Percentiles rank a stretch among this genome's conserved stretches.
These are phyloP conservation scores for Erinaceus europaeus DNA, from an alignment of 2,113 vertebrate genomes.

Conservation along the genomic window DNA sequence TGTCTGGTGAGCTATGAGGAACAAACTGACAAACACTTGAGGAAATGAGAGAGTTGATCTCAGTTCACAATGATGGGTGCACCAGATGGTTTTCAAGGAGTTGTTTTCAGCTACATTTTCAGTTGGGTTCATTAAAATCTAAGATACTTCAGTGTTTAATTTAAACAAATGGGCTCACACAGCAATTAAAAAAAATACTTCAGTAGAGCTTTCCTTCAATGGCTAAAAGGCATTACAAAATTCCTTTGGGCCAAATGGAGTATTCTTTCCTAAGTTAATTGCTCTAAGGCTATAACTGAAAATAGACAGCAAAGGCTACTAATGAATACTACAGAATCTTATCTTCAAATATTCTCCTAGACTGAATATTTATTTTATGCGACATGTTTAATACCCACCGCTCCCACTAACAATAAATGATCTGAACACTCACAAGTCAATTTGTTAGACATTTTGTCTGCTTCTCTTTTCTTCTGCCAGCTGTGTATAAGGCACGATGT, in stretches of 20 bases:
- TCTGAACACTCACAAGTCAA: background rate
- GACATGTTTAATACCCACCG: constrained; percentile 19
- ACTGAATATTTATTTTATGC: background rate
- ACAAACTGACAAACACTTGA: constrained; percentile 35
- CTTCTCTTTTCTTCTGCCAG: constrained; percentile 5
- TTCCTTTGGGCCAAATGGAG: constrained; percentile 33
- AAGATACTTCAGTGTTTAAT: constrained; percentile 52
- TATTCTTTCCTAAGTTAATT: constrained; percentile 39
- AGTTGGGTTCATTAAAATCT: constrained; percentile 63
- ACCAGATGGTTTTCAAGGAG: constrained; percentile 67
- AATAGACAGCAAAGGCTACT: background rate
- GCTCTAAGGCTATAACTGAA: constrained; percentile 2
- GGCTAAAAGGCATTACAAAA: constrained; percentile 34
- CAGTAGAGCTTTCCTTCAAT: constrained; percentile 44
- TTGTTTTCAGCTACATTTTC: constrained; percentile 70
- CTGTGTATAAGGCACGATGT: background rate
- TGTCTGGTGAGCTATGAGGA: constrained; percentile 36
- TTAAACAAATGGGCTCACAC: constrained; percentile 62
- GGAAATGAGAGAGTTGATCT: constrained; percentile 42
- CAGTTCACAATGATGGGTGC: constrained; percentile 39
- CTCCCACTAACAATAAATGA: background rate
- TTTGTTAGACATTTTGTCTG: constrained; percentile 3
- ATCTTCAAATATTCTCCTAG: constrained; percentile 26
- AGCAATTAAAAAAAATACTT: constrained; percentile 35
- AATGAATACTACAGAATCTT: background rate